Conservation (phyloP, 2,888 invertebrate species). For the Athetis lepigone region DNA sequence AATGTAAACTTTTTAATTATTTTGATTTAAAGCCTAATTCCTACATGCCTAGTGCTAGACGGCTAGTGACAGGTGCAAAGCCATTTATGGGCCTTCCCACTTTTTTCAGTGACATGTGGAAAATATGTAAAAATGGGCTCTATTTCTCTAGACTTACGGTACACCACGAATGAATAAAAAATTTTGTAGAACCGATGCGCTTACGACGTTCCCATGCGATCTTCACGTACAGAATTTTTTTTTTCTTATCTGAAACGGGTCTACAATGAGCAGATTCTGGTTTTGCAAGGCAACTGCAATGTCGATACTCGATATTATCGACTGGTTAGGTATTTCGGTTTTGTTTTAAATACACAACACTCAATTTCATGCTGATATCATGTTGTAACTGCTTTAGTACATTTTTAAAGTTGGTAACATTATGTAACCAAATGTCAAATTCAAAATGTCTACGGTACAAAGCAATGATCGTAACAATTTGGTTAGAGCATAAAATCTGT, state of each 20-base stretch:
- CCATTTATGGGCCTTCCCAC: constrained; percentile 81
- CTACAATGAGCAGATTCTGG: constrained; percentile 88
- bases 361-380: constrained; percentile 49
- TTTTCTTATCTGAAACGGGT: constrained; percentile 85
- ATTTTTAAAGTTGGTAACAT: constrained; percentile 25
- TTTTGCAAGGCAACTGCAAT: constrained; percentile 87
- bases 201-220: constrained; percentile 86
- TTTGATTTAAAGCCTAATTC: constrained; percentile 72
- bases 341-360: constrained; percentile 68
- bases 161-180: constrained; percentile 70
- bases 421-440: constrained; percentile 26
- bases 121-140: constrained; percentile 70
- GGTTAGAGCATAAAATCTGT: background rate
- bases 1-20: constrained; percentile 49
- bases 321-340: constrained; percentile 72
- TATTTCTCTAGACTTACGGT: constrained; percentile 74
- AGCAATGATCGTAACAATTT: constrained; percentile 14
- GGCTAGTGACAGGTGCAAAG: constrained; percentile 83
- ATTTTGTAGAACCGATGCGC: constrained; percentile 74
- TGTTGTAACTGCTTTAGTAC: constrained; percentile 5
- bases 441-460: constrained; percentile 6
- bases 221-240: constrained; percentile 79
- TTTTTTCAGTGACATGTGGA: constrained; percentile 69
- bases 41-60: constrained; percentile 71
- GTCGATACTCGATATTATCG: constrained; percentile 82